A percentile compares a stretch with the other conserved stretches of the same genome.
Evolutionary conservation across 2,113 vertebrate genomes (phyloP).

Genomic region (Menura novaehollandiae): DNA sequence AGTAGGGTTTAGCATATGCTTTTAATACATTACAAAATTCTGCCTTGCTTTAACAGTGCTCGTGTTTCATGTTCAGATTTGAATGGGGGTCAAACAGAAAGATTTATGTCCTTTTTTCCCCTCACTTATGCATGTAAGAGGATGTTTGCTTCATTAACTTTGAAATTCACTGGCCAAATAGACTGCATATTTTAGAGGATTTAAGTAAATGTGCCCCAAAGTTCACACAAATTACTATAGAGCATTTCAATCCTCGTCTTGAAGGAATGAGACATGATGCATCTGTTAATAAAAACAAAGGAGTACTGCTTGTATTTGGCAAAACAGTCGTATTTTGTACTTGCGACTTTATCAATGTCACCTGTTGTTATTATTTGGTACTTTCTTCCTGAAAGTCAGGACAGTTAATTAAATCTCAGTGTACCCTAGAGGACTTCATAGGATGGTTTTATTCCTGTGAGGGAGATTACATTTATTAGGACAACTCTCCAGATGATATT

Average conservation of each 20-base stretch:
- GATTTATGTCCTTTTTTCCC: conserved; percentile 18
- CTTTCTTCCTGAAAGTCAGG: neutral
- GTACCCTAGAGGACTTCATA: neutral
- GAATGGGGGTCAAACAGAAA: conserved; percentile 27
- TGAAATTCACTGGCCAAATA: conserved; percentile 31
- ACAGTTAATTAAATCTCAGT: conserved; percentile 15
- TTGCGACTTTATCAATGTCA: neutral
- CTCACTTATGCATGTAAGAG: conserved; percentile 29
- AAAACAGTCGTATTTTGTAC: neutral
- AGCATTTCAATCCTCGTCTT: neutral
- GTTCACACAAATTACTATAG: conserved; percentile 5
- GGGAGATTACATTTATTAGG: neutral
- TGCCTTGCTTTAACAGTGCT: conserved; percentile 34
- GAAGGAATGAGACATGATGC: neutral
- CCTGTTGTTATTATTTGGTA: neutral
- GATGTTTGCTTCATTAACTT: conserved; percentile 58
- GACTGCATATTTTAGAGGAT: conserved; percentile 39
- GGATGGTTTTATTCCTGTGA: neutral
- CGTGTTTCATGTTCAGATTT: conserved; percentile 53
- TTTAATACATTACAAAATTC: conserved; percentile 4
- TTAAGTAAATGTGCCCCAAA: conserved; percentile 22
- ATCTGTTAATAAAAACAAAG: conserved; percentile 22
- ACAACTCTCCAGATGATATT: neutral
- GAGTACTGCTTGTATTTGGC: neutral
- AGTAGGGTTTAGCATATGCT: neutral